These are phyloP conservation scores for Drosophila mauritiana DNA, from an alignment of 1,140 invertebrate species.

Conservation along the genomic window DNA sequence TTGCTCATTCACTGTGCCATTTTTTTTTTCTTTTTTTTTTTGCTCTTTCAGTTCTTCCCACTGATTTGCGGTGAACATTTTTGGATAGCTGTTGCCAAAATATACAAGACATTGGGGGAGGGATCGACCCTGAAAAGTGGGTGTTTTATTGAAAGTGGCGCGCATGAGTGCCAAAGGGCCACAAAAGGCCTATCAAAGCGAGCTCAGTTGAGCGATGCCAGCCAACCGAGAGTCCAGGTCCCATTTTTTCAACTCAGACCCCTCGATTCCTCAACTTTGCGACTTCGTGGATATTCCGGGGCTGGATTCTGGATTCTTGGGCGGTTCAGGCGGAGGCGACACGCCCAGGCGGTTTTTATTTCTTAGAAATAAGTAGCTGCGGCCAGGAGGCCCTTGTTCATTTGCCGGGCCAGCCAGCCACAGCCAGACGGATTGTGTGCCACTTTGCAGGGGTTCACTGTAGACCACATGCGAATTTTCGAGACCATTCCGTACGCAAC, in stretches of 20 bases:
- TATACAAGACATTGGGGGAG: constrained; percentile 2
- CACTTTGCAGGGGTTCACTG: constrained; percentile 25
- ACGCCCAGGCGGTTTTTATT: constrained; percentile 80
- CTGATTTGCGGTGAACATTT: constrained; percentile 54
- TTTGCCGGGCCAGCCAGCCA: constrained; percentile 19
- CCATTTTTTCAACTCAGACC: background rate
- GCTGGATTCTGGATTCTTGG: constrained; percentile 38
- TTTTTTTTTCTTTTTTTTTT: constrained; percentile 17
- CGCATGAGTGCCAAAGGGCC: constrained; percentile 67
- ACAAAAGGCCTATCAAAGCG: constrained; percentile 52
- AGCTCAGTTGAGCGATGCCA: constrained; percentile 17
- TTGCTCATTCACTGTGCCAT: constrained; percentile 17
- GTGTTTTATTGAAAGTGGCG: constrained; percentile 77
- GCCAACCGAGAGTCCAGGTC: constrained; percentile 19
- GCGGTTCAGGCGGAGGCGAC: constrained; percentile 63
- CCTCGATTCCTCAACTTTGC: constrained; percentile 3
- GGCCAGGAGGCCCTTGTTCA: constrained; percentile 36
- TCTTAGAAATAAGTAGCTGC: constrained; percentile 75
- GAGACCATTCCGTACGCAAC: background rate
- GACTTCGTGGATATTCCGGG: constrained; percentile 19
- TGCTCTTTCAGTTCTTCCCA: constrained; percentile 26
- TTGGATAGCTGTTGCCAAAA: constrained; percentile 28
- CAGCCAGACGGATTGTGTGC: constrained; percentile 17
- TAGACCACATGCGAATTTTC: constrained; percentile 15
- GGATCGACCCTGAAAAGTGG: constrained; percentile 59